phyloP scores from a whole-genome alignment of 2,888 invertebrate genomes.

The Galerucella calmariensis region DNA sequence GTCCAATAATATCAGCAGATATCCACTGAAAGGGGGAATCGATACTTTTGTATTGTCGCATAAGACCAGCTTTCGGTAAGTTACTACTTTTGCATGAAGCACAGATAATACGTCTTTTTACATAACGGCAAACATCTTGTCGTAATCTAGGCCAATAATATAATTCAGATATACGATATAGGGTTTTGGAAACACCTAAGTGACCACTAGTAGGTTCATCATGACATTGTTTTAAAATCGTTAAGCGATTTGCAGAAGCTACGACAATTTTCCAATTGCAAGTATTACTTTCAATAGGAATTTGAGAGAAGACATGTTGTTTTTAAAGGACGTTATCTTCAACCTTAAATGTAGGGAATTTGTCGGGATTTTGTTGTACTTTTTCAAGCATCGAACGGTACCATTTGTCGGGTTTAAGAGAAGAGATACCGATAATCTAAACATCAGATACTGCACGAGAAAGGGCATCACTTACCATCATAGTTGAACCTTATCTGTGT shows the following conservation, averaged over 20 bases:
- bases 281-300: too few species aligned
- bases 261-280: slow-evolving; percentile 45
- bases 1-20: slow-evolving; percentile 42
- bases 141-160: slow-evolving; percentile 41
- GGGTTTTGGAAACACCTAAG: background rate
- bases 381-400: slow-evolving; percentile 39
- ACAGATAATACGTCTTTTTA: slow-evolving; percentile 39
- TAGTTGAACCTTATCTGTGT: slow-evolving; percentile 48
- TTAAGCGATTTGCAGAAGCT: slow-evolving; percentile 17
- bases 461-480: slow-evolving; percentile 51
- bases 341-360: slow-evolving; percentile 39
- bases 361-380: slow-evolving; percentile 37
- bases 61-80: slow-evolving; percentile 39
- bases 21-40: slow-evolving; percentile 38
- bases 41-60: slow-evolving; percentile 33
- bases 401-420: slow-evolving; percentile 36
- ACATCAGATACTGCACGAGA: slow-evolving; percentile 2
- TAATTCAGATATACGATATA: slow-evolving; percentile 38
- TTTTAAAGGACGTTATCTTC: slow-evolving; percentile 39
- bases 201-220: slow-evolving; percentile 24
- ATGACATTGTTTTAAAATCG: slow-evolving; percentile 38
- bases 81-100: slow-evolving; percentile 37
- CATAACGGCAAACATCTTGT: slow-evolving; percentile 29
- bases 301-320: slow-evolving; percentile 29
- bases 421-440: slow-evolving; percentile 22